phyloP scores from a whole-genome alignment of 2,888 invertebrate genomes.

The Sepioteuthis lessoniana region DNA sequence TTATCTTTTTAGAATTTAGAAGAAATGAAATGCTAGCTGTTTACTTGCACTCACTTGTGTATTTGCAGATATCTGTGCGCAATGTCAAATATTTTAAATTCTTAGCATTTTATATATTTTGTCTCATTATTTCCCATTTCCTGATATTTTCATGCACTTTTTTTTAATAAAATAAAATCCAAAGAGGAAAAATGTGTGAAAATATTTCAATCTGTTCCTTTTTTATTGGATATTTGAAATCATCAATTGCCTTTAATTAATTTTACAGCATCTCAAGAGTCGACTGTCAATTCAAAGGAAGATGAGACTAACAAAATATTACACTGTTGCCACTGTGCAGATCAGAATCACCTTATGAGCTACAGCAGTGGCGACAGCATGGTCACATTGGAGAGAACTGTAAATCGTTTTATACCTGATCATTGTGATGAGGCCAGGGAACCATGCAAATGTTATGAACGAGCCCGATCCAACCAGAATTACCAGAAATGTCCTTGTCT shows the following conservation, averaged over 20 bases:
- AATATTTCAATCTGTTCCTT: too few species aligned
- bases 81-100: too few species aligned
- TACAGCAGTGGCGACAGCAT: not conserved
- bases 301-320: not conserved
- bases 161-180: too few species aligned
- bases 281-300: not conserved
- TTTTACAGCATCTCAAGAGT: not conserved
- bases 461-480: not conserved
- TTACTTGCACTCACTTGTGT: too few species aligned
- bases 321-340: not conserved
- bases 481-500: not conserved
- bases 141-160: too few species aligned
- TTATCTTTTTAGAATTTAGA: too few species aligned
- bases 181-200: too few species aligned
- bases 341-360: not conserved
- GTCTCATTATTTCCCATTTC: too few species aligned
- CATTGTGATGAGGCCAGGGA: not conserved
- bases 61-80: too few species aligned
- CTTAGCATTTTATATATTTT: too few species aligned
- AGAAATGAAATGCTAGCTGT: too few species aligned
- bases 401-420: not conserved
- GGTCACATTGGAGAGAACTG: not conserved
- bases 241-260: not conserved
- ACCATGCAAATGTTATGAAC: constrained; percentile 11
- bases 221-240: not conserved